Evolutionary conservation across 2,113 vertebrate genomes (phyloP).

Genomic region (Hipposideros armiger): DNA sequence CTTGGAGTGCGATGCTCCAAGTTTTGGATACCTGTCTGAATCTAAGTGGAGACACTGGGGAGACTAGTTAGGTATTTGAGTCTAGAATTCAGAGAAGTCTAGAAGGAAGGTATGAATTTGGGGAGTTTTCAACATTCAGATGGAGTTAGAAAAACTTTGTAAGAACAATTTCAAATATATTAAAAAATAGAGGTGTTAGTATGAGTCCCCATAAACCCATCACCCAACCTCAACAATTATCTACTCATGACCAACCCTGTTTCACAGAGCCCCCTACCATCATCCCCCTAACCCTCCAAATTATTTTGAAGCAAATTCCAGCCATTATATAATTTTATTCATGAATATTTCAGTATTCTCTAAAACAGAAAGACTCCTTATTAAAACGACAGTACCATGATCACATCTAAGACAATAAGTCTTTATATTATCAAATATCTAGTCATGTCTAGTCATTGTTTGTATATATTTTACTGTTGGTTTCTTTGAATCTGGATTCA

Average conservation of each 20-base stretch:
- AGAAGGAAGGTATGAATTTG: not conserved
- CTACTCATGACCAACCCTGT: not conserved
- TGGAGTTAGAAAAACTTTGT: not conserved
- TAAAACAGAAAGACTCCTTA: not conserved
- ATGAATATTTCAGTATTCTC: not conserved
- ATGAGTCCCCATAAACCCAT: not conserved
- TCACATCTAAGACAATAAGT: not conserved
- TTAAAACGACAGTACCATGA: not conserved
- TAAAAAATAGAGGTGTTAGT: not conserved
- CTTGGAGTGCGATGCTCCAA: not conserved
- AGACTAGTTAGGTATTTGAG: not conserved
- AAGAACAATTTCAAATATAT: not conserved
- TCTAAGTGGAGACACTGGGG: not conserved
- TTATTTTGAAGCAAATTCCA: not conserved
- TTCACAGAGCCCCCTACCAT: not conserved
- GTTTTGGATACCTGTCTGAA: not conserved
- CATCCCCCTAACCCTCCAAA: not conserved
- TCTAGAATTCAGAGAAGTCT: not conserved
- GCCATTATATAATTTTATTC: not conserved
- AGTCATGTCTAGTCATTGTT: not conserved
- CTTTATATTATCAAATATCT: not conserved
- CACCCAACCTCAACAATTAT: not conserved
- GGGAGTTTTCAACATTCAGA: not conserved
- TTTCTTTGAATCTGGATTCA: not conserved
- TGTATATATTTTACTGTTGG: not conserved